Percentiles rank a stretch among this genome's conserved stretches.
Conservation (phyloP, 1,140 invertebrate species). For the Calliopsis andreniformis region DNA sequence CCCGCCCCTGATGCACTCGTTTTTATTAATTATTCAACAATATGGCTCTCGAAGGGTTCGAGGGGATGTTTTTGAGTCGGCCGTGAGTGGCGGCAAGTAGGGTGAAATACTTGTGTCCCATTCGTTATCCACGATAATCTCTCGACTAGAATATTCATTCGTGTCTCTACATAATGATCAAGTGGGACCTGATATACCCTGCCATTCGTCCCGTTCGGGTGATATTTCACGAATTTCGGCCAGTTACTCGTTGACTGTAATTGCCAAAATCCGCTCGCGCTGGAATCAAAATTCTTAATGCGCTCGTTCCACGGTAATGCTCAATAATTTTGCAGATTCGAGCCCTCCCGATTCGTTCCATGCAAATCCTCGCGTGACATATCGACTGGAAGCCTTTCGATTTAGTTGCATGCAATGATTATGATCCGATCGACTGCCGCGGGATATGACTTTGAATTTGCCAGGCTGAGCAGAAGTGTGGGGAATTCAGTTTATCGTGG, state of each 20-base stretch:
- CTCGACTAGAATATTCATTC: constrained; percentile 35
- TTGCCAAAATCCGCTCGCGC: constrained; percentile 43
- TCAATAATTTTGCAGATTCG: constrained; percentile 37
- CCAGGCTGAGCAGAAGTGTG: too few species aligned
- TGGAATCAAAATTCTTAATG: constrained; percentile 51
- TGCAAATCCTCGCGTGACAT: constrained; percentile 7
- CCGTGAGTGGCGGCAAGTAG: too few species aligned
- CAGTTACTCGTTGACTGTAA: constrained; percentile 51
- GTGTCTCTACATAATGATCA: background rate
- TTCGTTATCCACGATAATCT: constrained; percentile 37
- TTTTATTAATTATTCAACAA: too few species aligned
- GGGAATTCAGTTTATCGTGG: too few species aligned
- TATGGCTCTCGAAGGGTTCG: too few species aligned
- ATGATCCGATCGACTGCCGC: background rate
- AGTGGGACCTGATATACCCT: constrained; percentile 39
- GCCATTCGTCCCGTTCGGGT: constrained; percentile 47
- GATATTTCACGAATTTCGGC: constrained; percentile 52
- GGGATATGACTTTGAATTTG: too few species aligned
- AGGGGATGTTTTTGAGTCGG: too few species aligned
- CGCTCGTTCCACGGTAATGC: constrained; percentile 28
- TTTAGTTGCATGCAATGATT: background rate
- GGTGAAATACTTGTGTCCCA: too few species aligned
- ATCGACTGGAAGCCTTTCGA: background rate
- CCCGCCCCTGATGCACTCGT: too few species aligned
- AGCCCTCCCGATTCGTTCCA: background rate